Percentiles rank a stretch among this genome's conserved stretches.
phyloP scores from a whole-genome alignment of 2,888 invertebrate species.

The Sesia apiformis region DNA sequence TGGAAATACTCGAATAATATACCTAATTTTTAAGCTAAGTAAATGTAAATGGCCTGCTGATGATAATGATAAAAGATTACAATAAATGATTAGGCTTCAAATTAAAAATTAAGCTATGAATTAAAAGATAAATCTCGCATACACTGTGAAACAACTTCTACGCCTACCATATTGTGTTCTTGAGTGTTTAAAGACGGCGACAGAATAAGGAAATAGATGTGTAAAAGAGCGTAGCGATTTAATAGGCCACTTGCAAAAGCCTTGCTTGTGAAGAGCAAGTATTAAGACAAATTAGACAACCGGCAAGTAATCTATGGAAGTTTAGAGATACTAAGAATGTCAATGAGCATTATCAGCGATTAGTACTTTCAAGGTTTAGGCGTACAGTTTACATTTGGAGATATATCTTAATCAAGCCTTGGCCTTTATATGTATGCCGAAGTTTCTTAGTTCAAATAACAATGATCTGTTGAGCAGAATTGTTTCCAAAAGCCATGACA shows the following conservation, averaged over 20 bases:
- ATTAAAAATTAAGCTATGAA: too few relatives aligned
- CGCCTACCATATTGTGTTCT: neutral
- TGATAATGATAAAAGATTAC: too few relatives aligned
- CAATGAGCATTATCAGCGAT: neutral
- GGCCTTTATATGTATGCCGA: slow-evolving; percentile 6
- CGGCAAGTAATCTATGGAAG: too few relatives aligned
- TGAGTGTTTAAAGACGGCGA: neutral
- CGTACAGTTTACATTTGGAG: neutral
- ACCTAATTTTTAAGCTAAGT: too few relatives aligned
- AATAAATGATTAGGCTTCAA: too few relatives aligned
- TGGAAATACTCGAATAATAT: too few relatives aligned
- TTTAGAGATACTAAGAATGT: neutral
- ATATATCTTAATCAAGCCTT: slow-evolving; percentile 6
- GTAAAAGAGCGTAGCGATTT: slow-evolving; percentile 16
- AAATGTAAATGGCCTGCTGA: too few relatives aligned
- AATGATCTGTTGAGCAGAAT: slow-evolving; percentile 6
- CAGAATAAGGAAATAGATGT: slow-evolving; percentile 8
- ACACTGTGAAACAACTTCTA: too few relatives aligned
- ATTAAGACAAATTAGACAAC: too few relatives aligned
- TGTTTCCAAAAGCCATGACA: slow-evolving; percentile 18
- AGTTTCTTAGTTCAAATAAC: slow-evolving; percentile 5
- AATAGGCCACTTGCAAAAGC: slow-evolving; percentile 7
- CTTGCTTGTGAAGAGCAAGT: slow-evolving; percentile 3
- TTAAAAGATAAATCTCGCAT: too few relatives aligned
- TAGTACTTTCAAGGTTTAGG: neutral